Evolutionary conservation across 53 echinoderm and acorn worm genomes (phyloP), one percentile per base, ranked within the genome.

Genomic region (Pentamera pediparva): DNA sequence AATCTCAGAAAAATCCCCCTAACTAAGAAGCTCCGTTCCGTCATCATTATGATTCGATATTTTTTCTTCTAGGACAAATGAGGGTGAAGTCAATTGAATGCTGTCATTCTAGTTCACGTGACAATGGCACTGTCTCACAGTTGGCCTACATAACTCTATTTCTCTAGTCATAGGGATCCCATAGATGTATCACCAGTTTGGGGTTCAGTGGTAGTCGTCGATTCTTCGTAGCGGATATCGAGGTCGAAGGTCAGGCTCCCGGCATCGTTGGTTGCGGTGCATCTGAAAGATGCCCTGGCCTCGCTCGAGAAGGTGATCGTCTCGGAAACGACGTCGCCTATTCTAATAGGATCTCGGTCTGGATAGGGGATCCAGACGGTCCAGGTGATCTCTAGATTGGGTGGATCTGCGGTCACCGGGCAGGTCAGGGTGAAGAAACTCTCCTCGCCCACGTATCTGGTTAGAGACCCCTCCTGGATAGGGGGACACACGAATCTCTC

Each of bases 261-360:
- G 53, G 52, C 53, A 33, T 72, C 53, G 11, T 72, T 72, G 13
- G 18, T 72, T 12, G 72, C 72, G 50, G 72, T 72, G 22, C 72
- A 72, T 72, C 35, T 34, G 22, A 52, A 72, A 6, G 72, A 33
- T 31, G 52, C 54, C 35, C 54, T 34, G 15, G 69, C 49, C 0
- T 48, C 35, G 9, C 53, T 37, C 6, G 19, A 35, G n/a, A 72
- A 6, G 7, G 35, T 32, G 32, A 72, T 24, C 32, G 7, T 48
- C 17, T 72, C 72, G 3, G 70, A 70, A 6, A 19, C 31, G 12
- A 37, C 32, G 3, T 53, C 19, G 29, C 34, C 35, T n/a, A n/a
- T n/a, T n/a, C n/a, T n/a, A n/a, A n/a, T n/a, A n/a, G n/a, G n/a
- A n/a, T n/a, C n/a, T 20, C 15, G 22, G 33, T 9, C 26, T 3